Percentiles rank a stretch among this genome's conserved stretches.
Conservation (phyloP, 1,140 invertebrate species). For the Telenomus remus region DNA sequence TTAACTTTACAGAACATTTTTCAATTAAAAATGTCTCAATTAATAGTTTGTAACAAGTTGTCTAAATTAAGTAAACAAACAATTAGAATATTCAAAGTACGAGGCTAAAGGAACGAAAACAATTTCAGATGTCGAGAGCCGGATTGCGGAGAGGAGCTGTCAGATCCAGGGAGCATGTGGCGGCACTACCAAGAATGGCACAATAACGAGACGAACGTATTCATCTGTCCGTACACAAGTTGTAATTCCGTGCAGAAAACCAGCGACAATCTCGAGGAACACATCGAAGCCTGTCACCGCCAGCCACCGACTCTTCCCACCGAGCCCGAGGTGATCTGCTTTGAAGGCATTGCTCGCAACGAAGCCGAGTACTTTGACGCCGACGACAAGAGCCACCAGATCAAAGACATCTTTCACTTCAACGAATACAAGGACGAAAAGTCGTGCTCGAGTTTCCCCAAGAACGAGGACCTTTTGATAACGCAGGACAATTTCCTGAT, state of each 20-base stretch:
- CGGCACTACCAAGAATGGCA: conserved; percentile 74
- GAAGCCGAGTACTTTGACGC: conserved; percentile 62
- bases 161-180: conserved; percentile 74
- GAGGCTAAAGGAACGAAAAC: too few relatives aligned
- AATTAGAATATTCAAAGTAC: too few relatives aligned
- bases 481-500: conserved; percentile 68
- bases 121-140: conserved; percentile 69
- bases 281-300: conserved; percentile 71
- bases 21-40: too few relatives aligned
- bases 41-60: too few relatives aligned
- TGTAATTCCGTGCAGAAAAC: conserved; percentile 67
- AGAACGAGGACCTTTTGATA: conserved; percentile 65
- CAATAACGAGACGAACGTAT: conserved; percentile 71
- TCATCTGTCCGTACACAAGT: conserved; percentile 72
- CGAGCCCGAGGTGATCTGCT: conserved; percentile 73
- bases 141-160: conserved; percentile 71
- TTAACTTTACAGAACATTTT: too few relatives aligned
- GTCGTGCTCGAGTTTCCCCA: conserved; percentile 53
- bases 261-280: conserved; percentile 69
- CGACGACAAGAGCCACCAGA: conserved; percentile 32
- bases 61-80: too few relatives aligned
- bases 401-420: conserved; percentile 48
- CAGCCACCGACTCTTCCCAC: conserved; percentile 66
- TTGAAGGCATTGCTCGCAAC: conserved; percentile 65
- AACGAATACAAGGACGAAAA: conserved; percentile 59